A percentile compares a stretch with the other conserved stretches of the same genome.
These are phyloP conservation scores for Pogona vitticeps DNA, from an alignment of 2,113 vertebrate species.

Conservation along the genomic window DNA sequence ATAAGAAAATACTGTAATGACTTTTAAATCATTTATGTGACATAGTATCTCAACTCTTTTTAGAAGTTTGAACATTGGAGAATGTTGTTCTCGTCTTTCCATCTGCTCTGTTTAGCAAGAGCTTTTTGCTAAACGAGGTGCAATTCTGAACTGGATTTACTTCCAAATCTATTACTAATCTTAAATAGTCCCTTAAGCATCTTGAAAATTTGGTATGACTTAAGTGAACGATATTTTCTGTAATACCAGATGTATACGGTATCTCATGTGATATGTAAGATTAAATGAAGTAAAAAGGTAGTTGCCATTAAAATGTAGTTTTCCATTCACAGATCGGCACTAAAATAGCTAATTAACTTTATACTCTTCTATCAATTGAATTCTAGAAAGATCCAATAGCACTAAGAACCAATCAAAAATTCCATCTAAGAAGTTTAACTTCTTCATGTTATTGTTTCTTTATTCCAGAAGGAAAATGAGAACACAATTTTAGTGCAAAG, in stretches of 20 bases:
- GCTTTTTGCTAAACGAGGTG: conserved; percentile 36
- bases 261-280: conserved; percentile 36
- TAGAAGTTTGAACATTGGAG: neutral
- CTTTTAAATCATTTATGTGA: neutral
- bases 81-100: neutral
- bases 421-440: neutral
- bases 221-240: conserved; percentile 8
- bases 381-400: neutral
- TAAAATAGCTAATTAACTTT: neutral
- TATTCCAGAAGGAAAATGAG: neutral
- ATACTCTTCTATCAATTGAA: conserved; percentile 1
- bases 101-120: conserved; percentile 32
- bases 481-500: neutral
- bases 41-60: neutral
- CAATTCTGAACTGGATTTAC: conserved; percentile 44
- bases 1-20: neutral
- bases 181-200: conserved; percentile 26
- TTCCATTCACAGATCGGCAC: neutral
- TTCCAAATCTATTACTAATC: conserved; percentile 51
- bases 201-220: neutral
- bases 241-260: neutral
- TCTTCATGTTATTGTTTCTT: neutral
- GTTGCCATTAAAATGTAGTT: neutral
- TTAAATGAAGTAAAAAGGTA: conserved; percentile 26
- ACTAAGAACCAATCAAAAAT: neutral